A percentile compares a stretch with the other conserved stretches of the same genome.
phyloP scores from a whole-genome alignment of 2,797 vertebrate genomes.

The Muscicapa comitata region DNA sequence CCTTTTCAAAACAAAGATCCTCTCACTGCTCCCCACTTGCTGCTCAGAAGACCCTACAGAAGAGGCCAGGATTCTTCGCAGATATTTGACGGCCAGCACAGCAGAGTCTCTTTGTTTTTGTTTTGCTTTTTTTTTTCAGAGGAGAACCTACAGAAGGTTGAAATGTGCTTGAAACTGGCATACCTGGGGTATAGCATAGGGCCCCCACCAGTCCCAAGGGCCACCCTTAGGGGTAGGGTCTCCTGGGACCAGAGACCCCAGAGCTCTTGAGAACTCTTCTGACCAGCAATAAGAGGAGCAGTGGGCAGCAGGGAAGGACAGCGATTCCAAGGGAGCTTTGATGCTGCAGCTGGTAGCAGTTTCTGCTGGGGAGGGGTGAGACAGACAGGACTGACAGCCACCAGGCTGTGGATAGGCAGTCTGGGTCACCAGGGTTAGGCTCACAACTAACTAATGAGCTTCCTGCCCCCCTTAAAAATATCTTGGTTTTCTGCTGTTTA shows the following conservation, averaged over 20 bases:
- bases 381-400: background rate
- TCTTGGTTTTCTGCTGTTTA: background rate
- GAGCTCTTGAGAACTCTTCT: background rate
- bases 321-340: background rate
- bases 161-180: background rate
- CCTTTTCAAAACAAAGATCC: conserved; percentile 17
- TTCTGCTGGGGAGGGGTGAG: background rate
- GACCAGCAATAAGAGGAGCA: background rate
- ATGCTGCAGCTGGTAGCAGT: background rate
- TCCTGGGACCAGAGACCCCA: background rate
- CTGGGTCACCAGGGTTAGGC: background rate
- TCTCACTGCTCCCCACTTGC: background rate
- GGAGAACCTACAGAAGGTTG: background rate
- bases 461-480: background rate
- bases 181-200: background rate
- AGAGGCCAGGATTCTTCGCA: background rate
- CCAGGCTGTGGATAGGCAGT: background rate
- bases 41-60: background rate
- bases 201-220: rapidly evolving
- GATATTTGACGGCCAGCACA: background rate
- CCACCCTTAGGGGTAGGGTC: background rate
- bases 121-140: background rate
- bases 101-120: background rate
- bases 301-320: background rate
- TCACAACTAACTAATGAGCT: background rate